Evolutionary conservation across 2,113 vertebrate genomes (phyloP).

Genomic region (Anhinga anhinga): DNA sequence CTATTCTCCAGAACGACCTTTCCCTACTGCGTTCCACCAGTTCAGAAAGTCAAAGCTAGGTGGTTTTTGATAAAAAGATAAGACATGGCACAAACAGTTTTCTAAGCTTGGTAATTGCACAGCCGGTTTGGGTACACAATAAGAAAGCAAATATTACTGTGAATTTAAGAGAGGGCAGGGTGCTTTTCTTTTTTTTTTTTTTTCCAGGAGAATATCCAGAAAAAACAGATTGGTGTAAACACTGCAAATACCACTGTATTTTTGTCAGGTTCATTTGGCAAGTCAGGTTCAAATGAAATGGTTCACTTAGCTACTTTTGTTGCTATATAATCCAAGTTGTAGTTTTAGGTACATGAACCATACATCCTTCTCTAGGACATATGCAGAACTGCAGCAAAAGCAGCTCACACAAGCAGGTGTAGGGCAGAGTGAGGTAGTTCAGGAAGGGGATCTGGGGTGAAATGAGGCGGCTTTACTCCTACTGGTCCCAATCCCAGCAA

Average conservation of each 20-base stretch:
- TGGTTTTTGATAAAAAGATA: background rate
- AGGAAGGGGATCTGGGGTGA: background rate
- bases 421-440: background rate
- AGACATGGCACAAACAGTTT: background rate
- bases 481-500: background rate
- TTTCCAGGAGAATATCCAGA: background rate
- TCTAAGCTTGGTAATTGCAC: background rate
- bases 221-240: background rate
- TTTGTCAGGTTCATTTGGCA: background rate
- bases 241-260: background rate
- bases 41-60: background rate
- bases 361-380: fast-evolving
- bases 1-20: background rate
- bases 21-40: background rate
- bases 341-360: background rate
- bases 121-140: background rate
- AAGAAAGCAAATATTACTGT: background rate
- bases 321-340: fast-evolving
- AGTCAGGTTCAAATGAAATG: background rate
- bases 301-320: background rate
- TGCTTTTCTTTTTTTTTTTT: background rate
- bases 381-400: background rate
- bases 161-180: background rate
- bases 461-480: background rate
- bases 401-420: background rate